Base-by-base conservation (phyloP, 1,140 invertebrate genomes). In the Helicorthomorpha holstii region DNA sequence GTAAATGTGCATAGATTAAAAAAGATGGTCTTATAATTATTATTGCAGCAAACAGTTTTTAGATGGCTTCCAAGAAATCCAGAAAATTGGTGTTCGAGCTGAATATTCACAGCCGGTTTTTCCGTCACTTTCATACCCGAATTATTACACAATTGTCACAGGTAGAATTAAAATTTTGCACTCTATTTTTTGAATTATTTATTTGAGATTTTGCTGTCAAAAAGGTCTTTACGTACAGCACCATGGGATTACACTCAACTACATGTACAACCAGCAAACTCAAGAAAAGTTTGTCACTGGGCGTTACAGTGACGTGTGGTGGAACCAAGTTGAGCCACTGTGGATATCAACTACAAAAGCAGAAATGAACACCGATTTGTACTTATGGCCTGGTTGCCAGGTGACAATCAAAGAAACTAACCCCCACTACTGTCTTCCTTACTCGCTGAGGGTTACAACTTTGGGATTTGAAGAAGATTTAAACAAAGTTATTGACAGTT, bases 371-470 rank as follows among this genome's bases (percentile, higher is more conserved):
- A 58, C 62, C 14, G 65, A 61, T 49, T 54, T 66, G 47, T 68
- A 60, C 45, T 62, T 64, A 49, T 71, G 69, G 67, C 62, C 66
- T 7, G 66, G 69, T 16, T 69, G 69, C 55, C 65, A 72, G 44
- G 64, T 70, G 7, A 56, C 60, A 2, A 66, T 71, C 22, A 53
- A 64, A 21, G 63, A 61, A 7, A 52, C 61, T 3, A 57, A 54
- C 14, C 68, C 69, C 0, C 57, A 64, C 1, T 63, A 55, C 21
- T 70, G 63, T 53, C 56, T 55, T 49, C 49, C 55, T n/a, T 60
- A 66, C 53, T 54, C 27, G 10, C 21, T 53, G 43, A 26, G 50
- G 24, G 27, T 55, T 38, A 53, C 55, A 0, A 53, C 42, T 21
- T 4, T 4, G 25, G 22, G n/a, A 10, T 49, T 49, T 34, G 4